Evolutionary conservation across 2,113 vertebrate genomes (phyloP), one percentile per base, ranked within the genome.

Genomic region (Atlantisia rogersi): DNA sequence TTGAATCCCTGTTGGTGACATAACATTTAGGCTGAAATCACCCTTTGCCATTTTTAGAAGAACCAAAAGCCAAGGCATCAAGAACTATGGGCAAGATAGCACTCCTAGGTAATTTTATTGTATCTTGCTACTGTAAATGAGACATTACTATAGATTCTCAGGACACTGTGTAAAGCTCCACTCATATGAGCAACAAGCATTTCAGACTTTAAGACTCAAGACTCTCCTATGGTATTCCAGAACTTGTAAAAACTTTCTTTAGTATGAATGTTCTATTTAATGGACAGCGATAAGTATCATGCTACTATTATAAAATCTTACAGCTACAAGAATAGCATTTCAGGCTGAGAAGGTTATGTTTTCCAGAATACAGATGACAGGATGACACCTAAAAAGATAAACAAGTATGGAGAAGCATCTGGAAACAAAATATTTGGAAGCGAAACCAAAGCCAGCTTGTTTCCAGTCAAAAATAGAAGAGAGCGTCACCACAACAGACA

Each of bases 361-460:
- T 95, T 68, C 81, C 50, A 77, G 53, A 79, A 74, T 37, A 65
- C 50, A 69, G 63, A 71, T 87, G 63, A 69, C 58, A 87, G 48
- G 44, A 68, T 89, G 62, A 84, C 44, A 87, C 63, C 31, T 82
- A 82, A 79, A 71, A 91, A 62, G 35, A 92, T 37, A 92, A 69
- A 90, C 35, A 67, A 81, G 8, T 28, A n/a, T 1, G 60, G 21
- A 73, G 64, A 91, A 95, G 62, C 44, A 87, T 65, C 87, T 91
- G 65, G 74, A 95, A 97, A 68, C 40, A 82, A 94, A 95, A 67
- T 75, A 88, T 65, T 82, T 85, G 46, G 62, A 91, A 91, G n/a
- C 10, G 79, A 91, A 95, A 92, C 28, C 13, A 53, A 84, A 92
- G 73, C 25, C 55, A 82, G 67, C n/a, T 82, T 88, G 17, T 77